A percentile compares a stretch with the other conserved stretches of the same genome.
phyloP scores from a whole-genome alignment of 2,113 vertebrate genomes.

The Opisthocomus hoazin region DNA sequence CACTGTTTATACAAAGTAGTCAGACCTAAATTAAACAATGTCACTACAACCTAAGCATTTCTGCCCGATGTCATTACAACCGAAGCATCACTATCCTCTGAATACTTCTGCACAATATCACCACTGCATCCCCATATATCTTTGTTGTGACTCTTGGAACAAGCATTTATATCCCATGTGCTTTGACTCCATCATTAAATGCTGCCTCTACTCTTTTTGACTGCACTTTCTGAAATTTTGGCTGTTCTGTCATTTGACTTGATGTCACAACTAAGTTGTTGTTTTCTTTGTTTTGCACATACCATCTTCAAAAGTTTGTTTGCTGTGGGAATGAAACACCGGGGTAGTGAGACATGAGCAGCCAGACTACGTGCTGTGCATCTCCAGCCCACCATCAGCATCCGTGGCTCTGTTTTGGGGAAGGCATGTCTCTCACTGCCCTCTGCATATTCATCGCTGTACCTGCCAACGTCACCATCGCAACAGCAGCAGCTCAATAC shows the following conservation, averaged over 20 bases:
- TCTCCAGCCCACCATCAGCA: neutral
- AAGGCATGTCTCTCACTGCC: neutral
- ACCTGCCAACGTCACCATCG: neutral
- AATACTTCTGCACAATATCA: too few relatives aligned
- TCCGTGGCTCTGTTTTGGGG: neutral
- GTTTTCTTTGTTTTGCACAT: neutral
- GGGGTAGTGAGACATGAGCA: neutral
- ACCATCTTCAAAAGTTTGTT: neutral
- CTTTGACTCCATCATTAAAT: neutral
- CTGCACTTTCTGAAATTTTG: neutral
- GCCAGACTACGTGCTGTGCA: rapidly evolving
- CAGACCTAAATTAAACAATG: too few relatives aligned
- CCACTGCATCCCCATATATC: neutral
- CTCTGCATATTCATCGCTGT: rapidly evolving
- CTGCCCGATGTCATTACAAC: too few relatives aligned
- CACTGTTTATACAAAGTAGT: too few relatives aligned
- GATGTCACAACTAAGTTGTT: neutral
- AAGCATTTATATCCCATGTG: neutral
- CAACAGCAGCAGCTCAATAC: neutral
- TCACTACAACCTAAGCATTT: too few relatives aligned
- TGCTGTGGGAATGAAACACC: neutral
- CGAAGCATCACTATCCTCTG: too few relatives aligned
- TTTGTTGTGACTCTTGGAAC: neutral
- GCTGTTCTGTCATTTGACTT: neutral
- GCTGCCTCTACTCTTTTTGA: neutral